Evolutionary conservation across 1,140 invertebrate species (phyloP), one percentile per base, ranked within the genome.

Genomic region (Hylaeus anthracinus): DNA sequence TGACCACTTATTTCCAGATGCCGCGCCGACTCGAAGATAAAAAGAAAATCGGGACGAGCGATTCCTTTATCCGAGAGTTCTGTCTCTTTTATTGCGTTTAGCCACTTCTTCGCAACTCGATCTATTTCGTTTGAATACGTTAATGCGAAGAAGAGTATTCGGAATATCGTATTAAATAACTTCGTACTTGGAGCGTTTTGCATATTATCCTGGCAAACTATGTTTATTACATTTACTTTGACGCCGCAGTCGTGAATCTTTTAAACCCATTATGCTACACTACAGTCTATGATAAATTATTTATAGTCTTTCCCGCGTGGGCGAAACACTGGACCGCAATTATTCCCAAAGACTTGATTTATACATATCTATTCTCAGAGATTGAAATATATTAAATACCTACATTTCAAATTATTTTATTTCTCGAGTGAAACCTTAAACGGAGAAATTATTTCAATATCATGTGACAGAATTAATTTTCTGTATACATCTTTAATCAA

Each of bases 61-160:
- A 51, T 60, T 15, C 74, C 37, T 77, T 70, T 51, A 60, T 69
- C 55, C 55, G 39, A 51, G 43, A 77, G 55, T 60, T 60, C 37
- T 77, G 41, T 45, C 55, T 48, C 67, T 56, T 70, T 77, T 70
- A 69, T 77, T 55, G 37, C 65, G 65, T 77, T 77, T 70, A 70
- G 53, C 65, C 74, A 70, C 74, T 77, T 77, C 45, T 56, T 67
- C 65, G 65, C 70, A 70, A 77, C 74, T 69, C 65, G 55, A 51
- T 60, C 67, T 60, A 77, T 77, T 76, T 76, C 73, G 45, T 76
- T 69, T 69, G 74, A 77, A 77, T 77, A 69, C 65, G 14, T 70
- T 41, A 60, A 58, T 37, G 55, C 55, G 26, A n/a, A 48, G 4
- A n/a, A 8, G 51, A 60, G 12, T 39, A 43, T 51, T 60, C 58